Percentiles rank a stretch among this genome's conserved stretches.
phyloP scores from a whole-genome alignment of 2,113 vertebrate genomes.

The Melozone crissalis region DNA sequence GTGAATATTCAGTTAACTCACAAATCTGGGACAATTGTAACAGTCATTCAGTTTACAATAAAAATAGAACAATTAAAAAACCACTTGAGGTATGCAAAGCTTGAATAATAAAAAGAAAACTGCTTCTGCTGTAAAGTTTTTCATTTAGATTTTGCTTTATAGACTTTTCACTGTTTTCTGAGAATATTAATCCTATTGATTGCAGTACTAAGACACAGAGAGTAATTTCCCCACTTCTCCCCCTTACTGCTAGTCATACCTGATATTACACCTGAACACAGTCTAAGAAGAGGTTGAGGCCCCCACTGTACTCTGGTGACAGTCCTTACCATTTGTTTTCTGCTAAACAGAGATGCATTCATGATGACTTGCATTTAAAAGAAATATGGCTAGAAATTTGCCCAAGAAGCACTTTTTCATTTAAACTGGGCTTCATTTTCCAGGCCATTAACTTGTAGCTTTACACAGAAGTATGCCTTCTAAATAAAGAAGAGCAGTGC shows the following conservation, averaged over 20 bases:
- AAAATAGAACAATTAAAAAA: not conserved
- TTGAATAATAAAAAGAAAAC: not conserved
- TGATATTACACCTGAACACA: not conserved
- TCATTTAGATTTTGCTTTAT: not conserved
- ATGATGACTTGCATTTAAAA: not conserved
- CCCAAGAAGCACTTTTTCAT: not conserved
- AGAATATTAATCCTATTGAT: not conserved
- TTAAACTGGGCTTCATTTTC: not conserved
- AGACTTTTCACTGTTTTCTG: not conserved
- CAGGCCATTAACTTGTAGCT: not conserved
- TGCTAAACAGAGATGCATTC: not conserved
- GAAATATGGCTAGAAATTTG: not conserved
- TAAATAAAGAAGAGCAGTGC: not conserved
- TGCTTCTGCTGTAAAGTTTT: not conserved
- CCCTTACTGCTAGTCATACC: not conserved
- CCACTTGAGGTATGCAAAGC: not conserved
- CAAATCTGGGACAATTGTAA: not conserved
- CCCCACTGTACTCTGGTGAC: not conserved
- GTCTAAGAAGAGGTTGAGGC: not conserved
- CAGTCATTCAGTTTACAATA: not conserved
- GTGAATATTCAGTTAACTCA: not conserved
- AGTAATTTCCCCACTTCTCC: not conserved
- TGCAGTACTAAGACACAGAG: not conserved
- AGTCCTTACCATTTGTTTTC: not conserved
- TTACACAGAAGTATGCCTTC: not conserved